Conservation (phyloP, 2,888 invertebrate species). For the Ischnura elegans region DNA sequence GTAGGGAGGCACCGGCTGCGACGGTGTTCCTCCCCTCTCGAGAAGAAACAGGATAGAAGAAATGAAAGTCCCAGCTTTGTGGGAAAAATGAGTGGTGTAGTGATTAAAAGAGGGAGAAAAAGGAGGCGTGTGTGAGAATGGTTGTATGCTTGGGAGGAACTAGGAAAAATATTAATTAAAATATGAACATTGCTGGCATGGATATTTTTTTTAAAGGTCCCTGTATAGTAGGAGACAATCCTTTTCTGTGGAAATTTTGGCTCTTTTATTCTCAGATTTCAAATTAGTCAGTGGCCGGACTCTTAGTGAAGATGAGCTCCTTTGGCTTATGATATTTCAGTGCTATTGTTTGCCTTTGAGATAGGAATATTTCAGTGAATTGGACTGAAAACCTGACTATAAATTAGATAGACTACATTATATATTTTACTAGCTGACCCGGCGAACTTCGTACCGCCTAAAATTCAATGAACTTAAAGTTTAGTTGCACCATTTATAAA, state of each 20-base stretch:
- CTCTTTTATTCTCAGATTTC: conserved; percentile 20
- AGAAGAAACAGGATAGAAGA: neutral
- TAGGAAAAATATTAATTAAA: conserved; percentile 42
- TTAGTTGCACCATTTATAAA: too few relatives aligned
- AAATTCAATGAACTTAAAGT: too few relatives aligned
- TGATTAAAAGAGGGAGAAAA: conserved; percentile 18
- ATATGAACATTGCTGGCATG: neutral
- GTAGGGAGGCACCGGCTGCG: neutral
- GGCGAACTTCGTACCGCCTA: too few relatives aligned
- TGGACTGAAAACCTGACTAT: neutral
- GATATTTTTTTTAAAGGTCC: conserved; percentile 24
- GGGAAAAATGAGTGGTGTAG: conserved; percentile 23
- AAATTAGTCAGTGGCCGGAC: neutral
- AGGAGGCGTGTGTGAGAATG: neutral
- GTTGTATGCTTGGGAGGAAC: neutral
- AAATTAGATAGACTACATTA: neutral
- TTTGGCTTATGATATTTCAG: neutral
- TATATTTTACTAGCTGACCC: too few relatives aligned
- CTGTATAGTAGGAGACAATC: conserved; percentile 44
- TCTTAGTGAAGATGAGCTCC: neutral
- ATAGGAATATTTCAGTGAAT: neutral
- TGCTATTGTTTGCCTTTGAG: neutral
- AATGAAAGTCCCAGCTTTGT: neutral
- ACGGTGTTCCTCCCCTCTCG: neutral
- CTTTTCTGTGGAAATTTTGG: conserved; percentile 12